Evolutionary conservation across 2,113 vertebrate genomes (phyloP).

Genomic region (Mastomys coucha): DNA sequence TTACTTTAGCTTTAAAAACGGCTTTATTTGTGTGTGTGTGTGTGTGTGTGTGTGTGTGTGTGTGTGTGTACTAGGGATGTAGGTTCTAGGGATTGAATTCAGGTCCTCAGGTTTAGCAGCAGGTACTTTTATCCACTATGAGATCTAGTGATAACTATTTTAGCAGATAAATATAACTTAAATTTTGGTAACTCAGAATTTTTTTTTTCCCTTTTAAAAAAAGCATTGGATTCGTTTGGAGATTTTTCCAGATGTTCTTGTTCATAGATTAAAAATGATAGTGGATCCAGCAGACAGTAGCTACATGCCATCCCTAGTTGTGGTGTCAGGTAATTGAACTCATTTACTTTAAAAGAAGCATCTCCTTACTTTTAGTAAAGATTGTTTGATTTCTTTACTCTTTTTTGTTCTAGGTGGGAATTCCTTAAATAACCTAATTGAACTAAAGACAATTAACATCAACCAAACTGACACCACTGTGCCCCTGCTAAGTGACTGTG

Average conservation of each 20-base stretch:
- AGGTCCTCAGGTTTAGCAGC: background rate
- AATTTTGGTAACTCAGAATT: conserved; percentile 56
- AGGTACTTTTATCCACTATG: too few species aligned
- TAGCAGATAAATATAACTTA: background rate
- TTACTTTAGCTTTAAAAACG: background rate
- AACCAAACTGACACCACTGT: conserved; percentile 97
- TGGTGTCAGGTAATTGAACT: conserved; percentile 93
- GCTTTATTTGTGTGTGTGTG: background rate
- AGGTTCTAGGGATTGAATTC: background rate
- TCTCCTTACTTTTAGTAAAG: background rate
- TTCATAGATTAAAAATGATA: conserved; percentile 96
- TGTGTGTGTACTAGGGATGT: too few species aligned
- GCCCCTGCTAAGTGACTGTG: conserved; percentile 94
- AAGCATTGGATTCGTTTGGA: conserved; percentile 99
- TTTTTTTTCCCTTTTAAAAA: background rate
- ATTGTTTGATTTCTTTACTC: conserved; percentile 19
- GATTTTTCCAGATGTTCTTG: conserved; percentile 97
- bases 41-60: too few species aligned
- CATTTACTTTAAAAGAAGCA: background rate
- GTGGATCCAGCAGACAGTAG: conserved; percentile 99
- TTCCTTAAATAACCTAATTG: conserved; percentile 97
- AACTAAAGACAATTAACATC: conserved; percentile 98
- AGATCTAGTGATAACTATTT: too few species aligned
- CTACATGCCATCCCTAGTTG: conserved; percentile 99
- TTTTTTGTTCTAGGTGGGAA: conserved; percentile 90